Evolutionary conservation across 30 jellyfish, hydroid and myxozoan genomes (phyloP).

Genomic region (Hydractinia symbiolongicarpus): DNA sequence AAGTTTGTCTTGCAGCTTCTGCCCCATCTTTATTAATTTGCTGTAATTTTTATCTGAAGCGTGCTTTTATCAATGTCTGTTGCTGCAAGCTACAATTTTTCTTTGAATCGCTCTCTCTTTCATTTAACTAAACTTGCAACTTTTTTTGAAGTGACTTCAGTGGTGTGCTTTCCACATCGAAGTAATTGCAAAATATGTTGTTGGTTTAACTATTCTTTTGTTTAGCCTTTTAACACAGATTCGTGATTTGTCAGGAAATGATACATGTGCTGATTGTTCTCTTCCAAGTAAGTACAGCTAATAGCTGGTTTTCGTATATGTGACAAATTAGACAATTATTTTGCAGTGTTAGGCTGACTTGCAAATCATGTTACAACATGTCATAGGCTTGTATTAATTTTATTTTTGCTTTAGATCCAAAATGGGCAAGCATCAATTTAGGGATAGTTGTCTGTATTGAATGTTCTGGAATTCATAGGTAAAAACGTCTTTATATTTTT

Average conservation of each 20-base stretch:
- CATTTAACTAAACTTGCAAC: no score
- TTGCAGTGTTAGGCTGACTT: background rate
- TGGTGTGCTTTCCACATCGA: no score
- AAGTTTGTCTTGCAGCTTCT: no score
- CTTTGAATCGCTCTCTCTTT: no score
- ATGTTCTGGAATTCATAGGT: conserved; percentile 99
- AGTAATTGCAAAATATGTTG: no score
- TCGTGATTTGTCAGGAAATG: conserved; percentile 85
- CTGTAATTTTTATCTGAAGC: no score
- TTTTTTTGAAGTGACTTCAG: no score
- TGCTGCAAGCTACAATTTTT: no score
- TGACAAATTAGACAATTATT: background rate
- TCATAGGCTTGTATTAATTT: background rate
- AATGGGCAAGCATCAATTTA: conserved; percentile 96
- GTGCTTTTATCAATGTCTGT: no score
- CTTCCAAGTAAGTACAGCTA: conserved; percentile 48
- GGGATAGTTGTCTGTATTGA: conserved; percentile 93
- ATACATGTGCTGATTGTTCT: conserved; percentile 84
- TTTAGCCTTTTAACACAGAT: conserved; percentile 74
- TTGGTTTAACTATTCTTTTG: background rate
- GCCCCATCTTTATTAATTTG: no score
- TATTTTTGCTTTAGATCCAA: conserved; percentile 59
- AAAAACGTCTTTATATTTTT: background rate
- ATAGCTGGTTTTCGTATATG: background rate
- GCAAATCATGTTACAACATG: background rate